Evolutionary conservation across 2,797 vertebrate genomes (phyloP).

Genomic region (Lepus townsendii): DNA sequence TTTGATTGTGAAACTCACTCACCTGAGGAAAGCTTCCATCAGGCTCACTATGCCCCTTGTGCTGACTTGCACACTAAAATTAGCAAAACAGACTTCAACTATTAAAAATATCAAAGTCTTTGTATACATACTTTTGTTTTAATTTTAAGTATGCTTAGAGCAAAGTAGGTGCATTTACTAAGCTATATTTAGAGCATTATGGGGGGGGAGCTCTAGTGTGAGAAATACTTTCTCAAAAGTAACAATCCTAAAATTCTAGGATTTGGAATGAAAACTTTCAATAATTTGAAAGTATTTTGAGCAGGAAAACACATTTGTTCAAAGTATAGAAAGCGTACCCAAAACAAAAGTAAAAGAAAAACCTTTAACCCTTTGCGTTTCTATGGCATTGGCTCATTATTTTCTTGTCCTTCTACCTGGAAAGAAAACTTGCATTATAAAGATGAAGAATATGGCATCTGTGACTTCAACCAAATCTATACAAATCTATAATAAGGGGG

Average conservation of each 20-base stretch:
- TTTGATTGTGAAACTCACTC: slow-evolving; percentile 88
- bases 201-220: slow-evolving; percentile 72
- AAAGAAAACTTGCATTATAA: slow-evolving; percentile 93
- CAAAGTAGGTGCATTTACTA: slow-evolving; percentile 88
- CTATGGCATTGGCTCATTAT: slow-evolving; percentile 93
- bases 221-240: slow-evolving; percentile 88
- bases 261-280: slow-evolving; percentile 87
- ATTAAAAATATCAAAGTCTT: slow-evolving; percentile 88
- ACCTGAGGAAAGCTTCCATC: slow-evolving; percentile 89
- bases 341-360: slow-evolving; percentile 93
- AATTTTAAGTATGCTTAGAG: slow-evolving; percentile 87
- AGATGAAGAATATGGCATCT: slow-evolving; percentile 91
- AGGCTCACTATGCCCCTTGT: slow-evolving; percentile 90
- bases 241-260: slow-evolving; percentile 86
- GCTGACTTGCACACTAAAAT: slow-evolving; percentile 87
- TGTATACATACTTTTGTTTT: slow-evolving; percentile 85
- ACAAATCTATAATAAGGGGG: slow-evolving; percentile 86
- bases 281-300: slow-evolving; percentile 88
- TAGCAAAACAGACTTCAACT: slow-evolving; percentile 90
- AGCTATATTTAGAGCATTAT: slow-evolving; percentile 79
- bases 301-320: slow-evolving; percentile 89
- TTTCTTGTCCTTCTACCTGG: slow-evolving; percentile 93
- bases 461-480: slow-evolving; percentile 91
- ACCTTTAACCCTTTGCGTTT: slow-evolving; percentile 94
- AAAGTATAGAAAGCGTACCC: slow-evolving; percentile 89